phyloP scores from a whole-genome alignment of 2,113 vertebrate species.

The Neomonachus schauinslandi region DNA sequence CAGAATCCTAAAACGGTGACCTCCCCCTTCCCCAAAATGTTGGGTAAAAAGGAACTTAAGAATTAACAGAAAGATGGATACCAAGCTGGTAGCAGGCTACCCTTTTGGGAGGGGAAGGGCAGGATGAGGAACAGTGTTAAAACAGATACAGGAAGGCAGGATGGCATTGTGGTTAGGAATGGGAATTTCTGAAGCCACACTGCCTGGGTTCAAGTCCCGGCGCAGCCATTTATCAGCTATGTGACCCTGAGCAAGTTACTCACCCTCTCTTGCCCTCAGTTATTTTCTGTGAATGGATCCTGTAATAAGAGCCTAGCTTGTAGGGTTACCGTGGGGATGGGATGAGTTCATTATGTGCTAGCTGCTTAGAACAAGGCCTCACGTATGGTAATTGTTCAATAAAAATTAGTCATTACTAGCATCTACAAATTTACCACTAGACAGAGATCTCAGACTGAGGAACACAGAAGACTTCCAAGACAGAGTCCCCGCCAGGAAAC shows the following conservation, averaged over 20 bases:
- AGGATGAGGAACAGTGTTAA: not conserved
- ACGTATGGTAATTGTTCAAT: not conserved
- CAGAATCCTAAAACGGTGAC: not conserved
- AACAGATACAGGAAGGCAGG: not conserved
- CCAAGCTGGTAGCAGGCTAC: not conserved
- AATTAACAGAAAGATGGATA: not conserved
- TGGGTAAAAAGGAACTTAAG: not conserved
- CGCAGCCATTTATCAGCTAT: not conserved
- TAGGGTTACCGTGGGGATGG: not conserved
- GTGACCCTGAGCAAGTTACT: not conserved
- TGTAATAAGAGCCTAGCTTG: not conserved
- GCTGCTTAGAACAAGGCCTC: not conserved
- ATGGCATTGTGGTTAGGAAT: not conserved
- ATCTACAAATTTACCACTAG: not conserved
- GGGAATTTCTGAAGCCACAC: not conserved
- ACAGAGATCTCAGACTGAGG: not conserved
- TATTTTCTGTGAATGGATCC: not conserved
- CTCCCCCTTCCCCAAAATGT: not conserved
- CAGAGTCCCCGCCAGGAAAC: not conserved
- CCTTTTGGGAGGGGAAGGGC: not conserved
- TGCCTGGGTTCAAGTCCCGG: not conserved
- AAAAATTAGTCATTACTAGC: not conserved
- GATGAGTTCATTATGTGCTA: not conserved
- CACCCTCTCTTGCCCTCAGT: not conserved
- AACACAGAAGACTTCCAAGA: not conserved